A percentile compares a stretch with the other conserved stretches of the same genome.
Conservation (phyloP, 2,113 vertebrate genomes). For the Oceanodroma tethys region DNA sequence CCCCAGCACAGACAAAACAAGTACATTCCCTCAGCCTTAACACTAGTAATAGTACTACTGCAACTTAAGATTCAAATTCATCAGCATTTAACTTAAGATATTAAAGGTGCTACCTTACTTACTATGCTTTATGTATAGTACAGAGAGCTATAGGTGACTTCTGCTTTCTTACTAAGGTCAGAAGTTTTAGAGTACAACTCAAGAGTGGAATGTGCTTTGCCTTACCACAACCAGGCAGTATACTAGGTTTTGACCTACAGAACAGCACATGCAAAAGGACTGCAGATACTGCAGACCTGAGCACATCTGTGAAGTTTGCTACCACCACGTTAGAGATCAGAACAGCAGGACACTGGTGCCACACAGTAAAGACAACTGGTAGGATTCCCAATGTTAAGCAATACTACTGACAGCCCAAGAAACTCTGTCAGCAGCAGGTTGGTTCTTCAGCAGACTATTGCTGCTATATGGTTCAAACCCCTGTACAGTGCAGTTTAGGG, state of each 20-base stretch:
- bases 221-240: background rate
- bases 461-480: background rate
- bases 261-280: background rate
- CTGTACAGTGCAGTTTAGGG: background rate
- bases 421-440: background rate
- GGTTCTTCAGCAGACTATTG: background rate
- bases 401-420: background rate
- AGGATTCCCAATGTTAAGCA: background rate
- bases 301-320: background rate
- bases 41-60: background rate
- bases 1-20: background rate
- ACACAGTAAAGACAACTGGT: background rate
- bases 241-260: background rate
- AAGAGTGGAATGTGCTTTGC: background rate
- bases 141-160: background rate
- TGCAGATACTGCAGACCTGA: background rate
- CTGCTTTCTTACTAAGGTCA: background rate
- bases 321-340: background rate
- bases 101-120: background rate
- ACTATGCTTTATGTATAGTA: background rate
- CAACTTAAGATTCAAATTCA: background rate
- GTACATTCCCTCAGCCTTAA: background rate
- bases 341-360: background rate
- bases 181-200: background rate
- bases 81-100: background rate